Conservation (phyloP, 2,113 vertebrate genomes). For the Uria lomvia region DNA sequence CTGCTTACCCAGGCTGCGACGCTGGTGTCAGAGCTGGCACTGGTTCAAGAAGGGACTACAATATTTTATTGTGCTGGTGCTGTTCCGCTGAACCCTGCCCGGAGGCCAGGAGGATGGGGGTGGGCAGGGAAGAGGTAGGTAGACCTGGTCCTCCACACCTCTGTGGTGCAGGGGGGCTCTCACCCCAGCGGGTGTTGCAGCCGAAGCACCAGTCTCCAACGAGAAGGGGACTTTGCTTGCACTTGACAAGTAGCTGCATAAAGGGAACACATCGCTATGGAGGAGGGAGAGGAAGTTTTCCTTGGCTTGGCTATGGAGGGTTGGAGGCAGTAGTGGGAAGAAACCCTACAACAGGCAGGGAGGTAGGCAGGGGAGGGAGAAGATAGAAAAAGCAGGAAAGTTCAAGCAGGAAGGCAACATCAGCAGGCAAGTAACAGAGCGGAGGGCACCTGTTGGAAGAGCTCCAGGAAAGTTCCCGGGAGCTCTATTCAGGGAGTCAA, state of each 20-base stretch:
- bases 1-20: background rate
- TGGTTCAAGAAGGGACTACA: background rate
- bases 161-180: background rate
- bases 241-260: background rate
- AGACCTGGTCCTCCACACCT: background rate
- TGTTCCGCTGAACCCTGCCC: background rate
- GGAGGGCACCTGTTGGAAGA: background rate
- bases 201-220: rapidly evolving
- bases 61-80: background rate
- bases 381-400: background rate
- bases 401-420: background rate
- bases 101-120: background rate
- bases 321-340: background rate
- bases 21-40: background rate
- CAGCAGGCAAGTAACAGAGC: background rate
- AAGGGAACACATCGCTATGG: background rate
- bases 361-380: background rate
- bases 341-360: background rate
- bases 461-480: background rate
- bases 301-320: background rate
- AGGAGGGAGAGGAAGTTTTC: background rate
- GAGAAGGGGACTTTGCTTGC: background rate
- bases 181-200: background rate
- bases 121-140: background rate
- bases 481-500: background rate